Conservation (phyloP, 1,140 invertebrate genomes). For the Bemisia tabaci region DNA sequence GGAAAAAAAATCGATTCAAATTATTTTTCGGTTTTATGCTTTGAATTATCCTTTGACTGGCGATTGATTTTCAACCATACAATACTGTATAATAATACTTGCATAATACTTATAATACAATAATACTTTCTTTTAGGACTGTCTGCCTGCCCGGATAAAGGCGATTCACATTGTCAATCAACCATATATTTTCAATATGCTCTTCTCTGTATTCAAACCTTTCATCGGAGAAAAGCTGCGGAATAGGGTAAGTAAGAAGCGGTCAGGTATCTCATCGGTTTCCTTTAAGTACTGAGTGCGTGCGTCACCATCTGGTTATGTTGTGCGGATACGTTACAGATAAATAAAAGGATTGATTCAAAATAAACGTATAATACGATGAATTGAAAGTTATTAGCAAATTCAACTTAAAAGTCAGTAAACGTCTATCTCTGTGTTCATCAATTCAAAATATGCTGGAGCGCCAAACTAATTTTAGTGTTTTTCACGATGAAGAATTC, state of each 20-base stretch:
- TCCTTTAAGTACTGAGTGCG: not conserved
- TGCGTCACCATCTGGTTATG: not conserved
- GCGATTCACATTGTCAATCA: constrained; percentile 77
- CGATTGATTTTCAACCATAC: no score
- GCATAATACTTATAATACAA: not conserved
- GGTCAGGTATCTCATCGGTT: not conserved
- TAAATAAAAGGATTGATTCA: not conserved
- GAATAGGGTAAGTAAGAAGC: constrained; percentile 38
- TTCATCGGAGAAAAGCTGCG: constrained; percentile 64
- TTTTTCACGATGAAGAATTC: no score
- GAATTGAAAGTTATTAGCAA: constrained; percentile 1
- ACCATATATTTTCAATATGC: constrained; percentile 72
- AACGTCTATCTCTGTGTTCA: no score
- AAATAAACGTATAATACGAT: not conserved
- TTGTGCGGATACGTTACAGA: not conserved
- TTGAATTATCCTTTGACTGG: no score
- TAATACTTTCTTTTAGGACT: constrained; percentile 36
- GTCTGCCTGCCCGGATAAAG: constrained; percentile 57
- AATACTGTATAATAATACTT: no score
- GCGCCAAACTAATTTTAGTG: no score
- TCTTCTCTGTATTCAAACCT: constrained; percentile 74
- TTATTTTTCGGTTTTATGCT: no score
- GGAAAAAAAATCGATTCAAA: no score
- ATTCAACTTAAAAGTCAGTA: no score
- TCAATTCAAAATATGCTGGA: no score